Evolutionary conservation across 2,888 invertebrate species (phyloP).

Genomic region (Rhorus exstirpatorius): DNA sequence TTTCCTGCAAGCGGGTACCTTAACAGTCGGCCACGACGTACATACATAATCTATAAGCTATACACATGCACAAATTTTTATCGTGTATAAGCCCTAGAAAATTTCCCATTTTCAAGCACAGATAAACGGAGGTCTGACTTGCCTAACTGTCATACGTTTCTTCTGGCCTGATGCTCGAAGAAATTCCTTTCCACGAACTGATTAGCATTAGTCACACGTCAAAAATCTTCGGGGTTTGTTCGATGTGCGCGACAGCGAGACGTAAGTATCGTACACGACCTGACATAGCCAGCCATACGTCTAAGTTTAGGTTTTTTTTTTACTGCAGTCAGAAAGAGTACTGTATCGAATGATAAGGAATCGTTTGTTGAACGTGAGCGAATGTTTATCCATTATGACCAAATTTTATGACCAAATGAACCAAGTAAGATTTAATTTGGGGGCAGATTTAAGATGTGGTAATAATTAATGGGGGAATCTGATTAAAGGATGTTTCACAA

Average conservation of each 20-base stretch:
- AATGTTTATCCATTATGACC: too few relatives aligned
- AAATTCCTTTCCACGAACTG: constrained; percentile 67
- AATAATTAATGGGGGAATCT: too few relatives aligned
- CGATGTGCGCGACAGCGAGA: constrained; percentile 37
- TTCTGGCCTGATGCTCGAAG: constrained; percentile 46
- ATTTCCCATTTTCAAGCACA: constrained; percentile 19
- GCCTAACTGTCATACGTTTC: background rate
- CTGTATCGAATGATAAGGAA: too few relatives aligned
- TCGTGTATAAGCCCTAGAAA: background rate
- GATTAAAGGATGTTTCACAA: too few relatives aligned
- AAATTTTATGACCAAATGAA: too few relatives aligned
- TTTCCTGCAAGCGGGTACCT: constrained; percentile 63
- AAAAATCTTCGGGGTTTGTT: constrained; percentile 65
- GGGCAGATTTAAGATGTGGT: too few relatives aligned
- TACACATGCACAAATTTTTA: background rate
- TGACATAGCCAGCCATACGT: background rate
- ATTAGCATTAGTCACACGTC: constrained; percentile 71
- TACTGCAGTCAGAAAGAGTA: too few relatives aligned
- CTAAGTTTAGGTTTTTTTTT: background rate
- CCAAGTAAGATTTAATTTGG: too few relatives aligned
- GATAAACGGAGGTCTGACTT: background rate
- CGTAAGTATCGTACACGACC: constrained; percentile 9
- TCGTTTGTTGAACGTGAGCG: too few relatives aligned
- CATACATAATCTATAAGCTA: background rate
- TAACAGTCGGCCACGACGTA: constrained; percentile 8